Evolutionary conservation across 2,113 vertebrate genomes (phyloP).

Genomic region (Apaloderma vittatum): DNA sequence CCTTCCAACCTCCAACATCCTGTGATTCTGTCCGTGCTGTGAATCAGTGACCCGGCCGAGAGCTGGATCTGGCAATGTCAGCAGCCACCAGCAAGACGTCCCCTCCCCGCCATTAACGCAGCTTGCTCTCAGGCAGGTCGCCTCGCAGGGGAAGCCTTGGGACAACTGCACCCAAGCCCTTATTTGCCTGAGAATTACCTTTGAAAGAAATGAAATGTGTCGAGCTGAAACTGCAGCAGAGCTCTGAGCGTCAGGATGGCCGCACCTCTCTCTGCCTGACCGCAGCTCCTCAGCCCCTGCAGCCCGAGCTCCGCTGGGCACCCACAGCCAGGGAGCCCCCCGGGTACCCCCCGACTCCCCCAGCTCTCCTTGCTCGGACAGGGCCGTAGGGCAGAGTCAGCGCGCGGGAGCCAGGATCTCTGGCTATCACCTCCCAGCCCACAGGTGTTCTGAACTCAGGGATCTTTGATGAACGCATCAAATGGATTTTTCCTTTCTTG

Average conservation of each 20-base stretch:
- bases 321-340: neutral
- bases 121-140: neutral
- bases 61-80: fast-evolving
- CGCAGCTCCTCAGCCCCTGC: neutral
- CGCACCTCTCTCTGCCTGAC: neutral
- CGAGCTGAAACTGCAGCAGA: neutral
- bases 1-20: too few relatives aligned
- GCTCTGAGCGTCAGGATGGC: neutral
- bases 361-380: neutral
- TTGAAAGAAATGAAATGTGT: neutral
- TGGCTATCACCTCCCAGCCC: neutral
- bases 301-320: fast-evolving
- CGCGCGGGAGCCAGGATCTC: neutral
- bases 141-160: neutral
- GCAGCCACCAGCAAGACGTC: neutral
- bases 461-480: neutral
- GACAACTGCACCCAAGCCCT: neutral
- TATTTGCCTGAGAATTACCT: neutral
- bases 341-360: too few relatives aligned
- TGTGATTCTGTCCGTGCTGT: neutral
- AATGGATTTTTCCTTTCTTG: neutral
- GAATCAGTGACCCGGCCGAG: fast-evolving
- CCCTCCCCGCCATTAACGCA: neutral
- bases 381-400: neutral
- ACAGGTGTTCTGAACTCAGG: neutral